Percentiles rank a stretch among this genome's conserved stretches.
phyloP scores from a whole-genome alignment of 2,797 vertebrate species.

The Pseudochaenichthys georgianus region DNA sequence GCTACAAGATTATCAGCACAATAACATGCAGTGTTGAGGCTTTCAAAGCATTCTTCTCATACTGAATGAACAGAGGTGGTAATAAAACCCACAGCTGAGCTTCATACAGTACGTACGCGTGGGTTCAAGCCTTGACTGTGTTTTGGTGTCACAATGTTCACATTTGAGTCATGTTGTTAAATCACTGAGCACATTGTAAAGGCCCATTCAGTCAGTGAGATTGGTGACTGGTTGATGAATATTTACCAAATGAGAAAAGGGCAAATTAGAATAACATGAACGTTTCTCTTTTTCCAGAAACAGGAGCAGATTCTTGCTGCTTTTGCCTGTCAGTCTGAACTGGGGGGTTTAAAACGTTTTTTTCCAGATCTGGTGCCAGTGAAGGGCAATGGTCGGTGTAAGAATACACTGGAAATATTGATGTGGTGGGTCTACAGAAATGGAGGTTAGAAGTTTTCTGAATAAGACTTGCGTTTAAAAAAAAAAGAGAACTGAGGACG shows the following conservation, averaged over 20 bases:
- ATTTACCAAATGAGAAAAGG: conserved; percentile 43
- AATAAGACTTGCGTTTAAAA: conserved; percentile 29
- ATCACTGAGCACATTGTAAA: conserved; percentile 62
- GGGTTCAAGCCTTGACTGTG: conserved; percentile 62
- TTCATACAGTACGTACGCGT: conserved; percentile 64
- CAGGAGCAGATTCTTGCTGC: conserved; percentile 20
- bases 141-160: conserved; percentile 64
- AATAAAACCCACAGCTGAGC: conserved; percentile 75
- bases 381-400: conserved; percentile 63
- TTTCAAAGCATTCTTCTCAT: conserved; percentile 74
- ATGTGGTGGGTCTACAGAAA: conserved; percentile 47
- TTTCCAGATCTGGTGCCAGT: conserved; percentile 75
- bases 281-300: conserved; percentile 18
- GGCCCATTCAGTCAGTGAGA: conserved; percentile 39
- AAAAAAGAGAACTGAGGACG: conserved; percentile 31
- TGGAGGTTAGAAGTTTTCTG: conserved; percentile 45
- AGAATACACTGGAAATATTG: conserved; percentile 74
- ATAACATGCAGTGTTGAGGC: conserved; percentile 72
- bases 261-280: conserved; percentile 31
- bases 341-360: conserved; percentile 37
- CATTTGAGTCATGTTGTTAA: conserved; percentile 63
- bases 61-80: conserved; percentile 73
- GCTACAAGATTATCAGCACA: conserved; percentile 79
- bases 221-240: conserved; percentile 22
- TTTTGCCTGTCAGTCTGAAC: conserved; percentile 30